Conservation (phyloP, 2,888 invertebrate species). For the Glaucopsyche alexis region DNA sequence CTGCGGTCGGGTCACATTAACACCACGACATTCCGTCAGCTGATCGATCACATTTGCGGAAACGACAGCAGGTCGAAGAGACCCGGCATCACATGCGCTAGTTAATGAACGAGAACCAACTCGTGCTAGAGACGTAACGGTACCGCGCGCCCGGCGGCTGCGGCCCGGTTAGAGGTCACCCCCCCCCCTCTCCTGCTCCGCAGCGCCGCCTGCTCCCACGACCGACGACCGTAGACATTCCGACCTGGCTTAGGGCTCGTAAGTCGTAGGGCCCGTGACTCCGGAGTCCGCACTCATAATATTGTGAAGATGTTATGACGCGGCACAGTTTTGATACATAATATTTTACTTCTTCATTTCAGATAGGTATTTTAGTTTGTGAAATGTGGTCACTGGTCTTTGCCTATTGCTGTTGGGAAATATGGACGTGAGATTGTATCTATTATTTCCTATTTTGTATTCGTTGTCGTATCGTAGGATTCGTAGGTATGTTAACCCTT, state of each 20-base stretch:
- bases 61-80: background rate
- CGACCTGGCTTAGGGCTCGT: constrained; percentile 4
- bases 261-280: background rate
- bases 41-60: background rate
- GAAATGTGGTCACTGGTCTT: too few species aligned
- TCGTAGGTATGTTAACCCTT: too few species aligned
- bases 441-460: too few species aligned
- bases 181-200: background rate
- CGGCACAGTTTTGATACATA: background rate
- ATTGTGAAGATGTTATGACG: background rate
- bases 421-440: too few species aligned
- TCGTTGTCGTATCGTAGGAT: too few species aligned
- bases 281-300: background rate
- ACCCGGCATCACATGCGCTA: background rate
- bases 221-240: background rate
- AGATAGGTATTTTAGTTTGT: too few species aligned
- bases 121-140: background rate
- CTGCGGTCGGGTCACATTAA: background rate
- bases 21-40: background rate
- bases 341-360: background rate
- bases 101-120: background rate
- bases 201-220: background rate
- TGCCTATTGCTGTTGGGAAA: too few species aligned
- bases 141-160: constrained; percentile 4
- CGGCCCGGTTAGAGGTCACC: background rate